Base-by-base conservation (phyloP, 2,113 vertebrate genomes). In the Agapornis roseicollis region DNA sequence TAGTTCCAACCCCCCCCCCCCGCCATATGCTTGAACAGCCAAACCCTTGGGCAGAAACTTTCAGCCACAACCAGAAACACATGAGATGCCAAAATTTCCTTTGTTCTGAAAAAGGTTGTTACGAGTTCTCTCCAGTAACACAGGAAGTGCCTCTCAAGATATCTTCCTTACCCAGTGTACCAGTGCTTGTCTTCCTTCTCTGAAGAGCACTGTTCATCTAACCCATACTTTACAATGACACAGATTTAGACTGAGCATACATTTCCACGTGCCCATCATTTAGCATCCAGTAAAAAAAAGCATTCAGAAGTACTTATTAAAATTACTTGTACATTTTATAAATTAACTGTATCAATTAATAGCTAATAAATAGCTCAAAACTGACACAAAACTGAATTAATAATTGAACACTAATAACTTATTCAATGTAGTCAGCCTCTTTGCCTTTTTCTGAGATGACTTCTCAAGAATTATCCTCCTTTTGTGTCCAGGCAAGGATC, bases 371-470 rank as follows among this genome's bases (percentile, higher is more conserved):
- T 31, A 49, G n/a, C 35, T 71, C 88, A 78, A 84, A 90, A 80
- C 72, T 93, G 85, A 35, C 72, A 88, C 80, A 90, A 50, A 94
- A 60, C 3, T 35, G 25, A 86, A 70, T 92, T 86, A 90, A 88
- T 94, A 92, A 92, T 93, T 94, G 73, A 95, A 55, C n/a, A 68
- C 55, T 92, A 78, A 85, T 92, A 74, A 71, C 24, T 93, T 88
- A 89, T 50, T 89, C 65, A 83, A 80, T 70, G 9, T 53, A 88
- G 80, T 88, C 42, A 56, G 33, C 27, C 41, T 80, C 50, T 90
- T 46, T 42, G 41, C 27, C 49, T 86, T 95, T 71, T 80, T 66
- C 55, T 60, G 20, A 35, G 92, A 83, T 31, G 55, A 63, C 46
- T 92, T 85, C 37, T 90, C 46, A 66, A 78, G 53, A 68, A 8